Conservation (phyloP, 2,797 vertebrate species). For the Enteromius afrohamiltoni region DNA sequence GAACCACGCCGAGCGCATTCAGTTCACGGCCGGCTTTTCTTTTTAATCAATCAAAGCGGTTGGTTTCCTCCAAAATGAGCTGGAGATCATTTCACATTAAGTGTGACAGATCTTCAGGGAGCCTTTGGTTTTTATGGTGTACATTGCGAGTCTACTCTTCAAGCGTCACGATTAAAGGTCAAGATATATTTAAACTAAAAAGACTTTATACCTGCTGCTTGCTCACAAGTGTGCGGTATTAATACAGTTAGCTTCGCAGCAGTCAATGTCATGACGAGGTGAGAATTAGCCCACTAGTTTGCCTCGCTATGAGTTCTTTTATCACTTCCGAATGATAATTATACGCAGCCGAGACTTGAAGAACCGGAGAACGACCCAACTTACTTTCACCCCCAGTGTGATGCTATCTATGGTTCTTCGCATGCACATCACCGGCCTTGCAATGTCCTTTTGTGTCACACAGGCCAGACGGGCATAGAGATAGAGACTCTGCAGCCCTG, state of each 20-base stretch:
- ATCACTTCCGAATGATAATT: constrained; percentile 74
- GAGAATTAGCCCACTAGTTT: constrained; percentile 76
- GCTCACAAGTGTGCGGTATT: constrained; percentile 15
- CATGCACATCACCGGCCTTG: constrained; percentile 69
- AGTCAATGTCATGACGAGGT: constrained; percentile 68
- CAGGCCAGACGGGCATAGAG: constrained; percentile 63
- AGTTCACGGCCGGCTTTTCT: not conserved
- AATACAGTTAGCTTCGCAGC: constrained; percentile 57
- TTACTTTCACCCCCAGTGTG: constrained; percentile 59
- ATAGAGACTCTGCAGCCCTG: constrained; percentile 61
- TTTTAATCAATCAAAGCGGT: constrained; percentile 22
- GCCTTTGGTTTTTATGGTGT: not conserved
- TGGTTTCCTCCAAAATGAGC: constrained; percentile 18
- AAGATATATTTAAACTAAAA: constrained; percentile 5
- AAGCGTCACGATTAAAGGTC: constrained; percentile 8
- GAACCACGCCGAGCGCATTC: not conserved
- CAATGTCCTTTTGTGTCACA: constrained; percentile 63
- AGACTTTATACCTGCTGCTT: not conserved
- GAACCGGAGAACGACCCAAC: constrained; percentile 57
- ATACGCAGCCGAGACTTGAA: constrained; percentile 62
- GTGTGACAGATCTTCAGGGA: not conserved
- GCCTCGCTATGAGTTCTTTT: constrained; percentile 73
- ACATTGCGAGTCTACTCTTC: not conserved
- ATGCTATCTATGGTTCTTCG: constrained; percentile 69
- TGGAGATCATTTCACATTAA: not conserved